Evolutionary conservation across 2,888 invertebrate species (phyloP).

Genomic region (Lasioglossum oenotherae): DNA sequence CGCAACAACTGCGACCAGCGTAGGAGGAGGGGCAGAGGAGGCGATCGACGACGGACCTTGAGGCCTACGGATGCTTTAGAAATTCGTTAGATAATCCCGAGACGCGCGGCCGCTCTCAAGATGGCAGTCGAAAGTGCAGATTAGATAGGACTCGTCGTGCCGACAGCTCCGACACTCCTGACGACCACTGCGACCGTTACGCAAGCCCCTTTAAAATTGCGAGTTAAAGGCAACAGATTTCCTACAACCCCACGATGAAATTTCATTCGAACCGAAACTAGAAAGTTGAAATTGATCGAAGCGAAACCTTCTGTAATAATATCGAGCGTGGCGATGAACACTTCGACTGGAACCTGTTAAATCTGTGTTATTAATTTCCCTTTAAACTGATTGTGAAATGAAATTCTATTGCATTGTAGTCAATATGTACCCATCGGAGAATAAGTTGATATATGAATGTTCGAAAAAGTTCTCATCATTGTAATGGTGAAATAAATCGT

Average conservation of each 20-base stretch:
- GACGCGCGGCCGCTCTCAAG: constrained; percentile 75
- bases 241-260: neutral
- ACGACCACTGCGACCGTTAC: constrained; percentile 38
- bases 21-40: constrained; percentile 29
- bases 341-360: no score
- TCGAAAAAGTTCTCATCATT: neutral
- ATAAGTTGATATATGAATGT: no score
- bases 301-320: no score
- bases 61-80: constrained; percentile 63
- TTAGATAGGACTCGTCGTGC: constrained; percentile 78
- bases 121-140: constrained; percentile 81
- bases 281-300: no score
- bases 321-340: no score
- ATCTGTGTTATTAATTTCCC: no score
- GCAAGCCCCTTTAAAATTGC: constrained; percentile 68
- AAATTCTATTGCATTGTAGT: no score
- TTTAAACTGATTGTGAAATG: no score
- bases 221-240: neutral
- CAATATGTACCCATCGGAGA: no score
- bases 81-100: constrained; percentile 73
- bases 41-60: constrained; percentile 60
- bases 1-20: constrained; percentile 35
- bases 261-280: no score
- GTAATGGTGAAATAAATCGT: neutral
- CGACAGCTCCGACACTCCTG: constrained; percentile 68